Percentiles rank a stretch among this genome's conserved stretches.
These are phyloP conservation scores for Ariolimax columbianus DNA, from an alignment of 2,888 invertebrate genomes.

Conservation along the genomic window DNA sequence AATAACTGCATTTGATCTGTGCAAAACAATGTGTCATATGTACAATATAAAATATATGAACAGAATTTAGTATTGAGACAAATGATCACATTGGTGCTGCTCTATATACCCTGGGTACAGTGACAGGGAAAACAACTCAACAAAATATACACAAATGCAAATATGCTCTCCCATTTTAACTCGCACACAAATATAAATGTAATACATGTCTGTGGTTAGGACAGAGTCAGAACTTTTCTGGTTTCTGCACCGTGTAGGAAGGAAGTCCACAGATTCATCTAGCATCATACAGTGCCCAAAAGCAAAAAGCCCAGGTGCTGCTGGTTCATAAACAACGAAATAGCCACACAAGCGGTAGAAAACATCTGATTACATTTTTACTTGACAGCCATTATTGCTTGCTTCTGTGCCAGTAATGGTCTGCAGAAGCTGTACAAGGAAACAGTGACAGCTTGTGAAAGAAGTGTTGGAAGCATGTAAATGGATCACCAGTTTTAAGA, in stretches of 20 bases:
- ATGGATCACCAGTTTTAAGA: neutral
- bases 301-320: neutral
- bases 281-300: too few species aligned
- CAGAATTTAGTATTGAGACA: neutral
- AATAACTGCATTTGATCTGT: neutral
- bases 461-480: conserved; percentile 13
- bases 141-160: conserved; percentile 28
- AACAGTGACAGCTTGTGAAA: neutral
- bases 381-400: neutral
- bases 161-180: neutral
- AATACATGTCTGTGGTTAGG: too few species aligned
- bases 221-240: too few species aligned
- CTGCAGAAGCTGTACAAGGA: neutral
- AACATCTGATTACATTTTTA: neutral
- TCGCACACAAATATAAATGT: too few species aligned
- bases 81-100: conserved; percentile 19
- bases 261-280: too few species aligned
- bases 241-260: too few species aligned
- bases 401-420: neutral
- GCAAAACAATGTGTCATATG: neutral
- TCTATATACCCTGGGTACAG: neutral
- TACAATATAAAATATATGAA: neutral
- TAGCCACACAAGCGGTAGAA: neutral
- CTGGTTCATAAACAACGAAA: neutral
- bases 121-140: neutral